Percentiles rank a stretch among this genome's conserved stretches.
These are phyloP conservation scores for Python bivittatus DNA, from an alignment of 2,113 vertebrate species.

Conservation along the genomic window DNA sequence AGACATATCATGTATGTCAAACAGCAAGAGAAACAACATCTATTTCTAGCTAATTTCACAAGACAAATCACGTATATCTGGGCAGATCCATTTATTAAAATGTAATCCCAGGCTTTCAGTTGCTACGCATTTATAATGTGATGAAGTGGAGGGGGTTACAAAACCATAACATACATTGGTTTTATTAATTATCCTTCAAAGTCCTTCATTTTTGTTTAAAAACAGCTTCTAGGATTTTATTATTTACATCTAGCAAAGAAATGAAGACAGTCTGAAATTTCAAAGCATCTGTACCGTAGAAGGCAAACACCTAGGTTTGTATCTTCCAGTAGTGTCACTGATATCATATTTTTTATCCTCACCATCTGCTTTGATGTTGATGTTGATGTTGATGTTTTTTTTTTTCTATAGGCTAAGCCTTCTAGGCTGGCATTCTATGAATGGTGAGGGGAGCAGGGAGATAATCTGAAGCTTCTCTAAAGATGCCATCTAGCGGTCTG, in stretches of 20 bases:
- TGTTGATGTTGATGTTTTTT: neutral
- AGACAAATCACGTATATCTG: neutral
- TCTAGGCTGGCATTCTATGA: neutral
- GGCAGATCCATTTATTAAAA: neutral
- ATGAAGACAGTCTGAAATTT: neutral
- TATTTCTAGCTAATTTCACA: neutral
- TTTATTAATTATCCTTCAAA: neutral
- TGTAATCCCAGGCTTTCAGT: neutral
- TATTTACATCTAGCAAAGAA: neutral
- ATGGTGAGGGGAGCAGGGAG: neutral
- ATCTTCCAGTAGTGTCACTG: neutral
- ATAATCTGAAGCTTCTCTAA: neutral
- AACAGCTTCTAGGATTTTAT: neutral
- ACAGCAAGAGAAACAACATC: neutral
- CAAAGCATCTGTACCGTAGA: constrained; percentile 2
- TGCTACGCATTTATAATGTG: neutral
- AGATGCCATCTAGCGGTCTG: constrained; percentile 23
- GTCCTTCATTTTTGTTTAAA: neutral
- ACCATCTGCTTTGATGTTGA: neutral
- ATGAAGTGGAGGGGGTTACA: neutral
- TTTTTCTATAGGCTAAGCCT: neutral
- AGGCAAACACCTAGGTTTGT: neutral
- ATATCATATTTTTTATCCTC: neutral
- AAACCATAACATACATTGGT: neutral
- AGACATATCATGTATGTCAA: neutral